Evolutionary conservation across 2,888 invertebrate species (phyloP), one percentile per base, ranked within the genome.

Genomic region (Parthenolecanium corni): DNA sequence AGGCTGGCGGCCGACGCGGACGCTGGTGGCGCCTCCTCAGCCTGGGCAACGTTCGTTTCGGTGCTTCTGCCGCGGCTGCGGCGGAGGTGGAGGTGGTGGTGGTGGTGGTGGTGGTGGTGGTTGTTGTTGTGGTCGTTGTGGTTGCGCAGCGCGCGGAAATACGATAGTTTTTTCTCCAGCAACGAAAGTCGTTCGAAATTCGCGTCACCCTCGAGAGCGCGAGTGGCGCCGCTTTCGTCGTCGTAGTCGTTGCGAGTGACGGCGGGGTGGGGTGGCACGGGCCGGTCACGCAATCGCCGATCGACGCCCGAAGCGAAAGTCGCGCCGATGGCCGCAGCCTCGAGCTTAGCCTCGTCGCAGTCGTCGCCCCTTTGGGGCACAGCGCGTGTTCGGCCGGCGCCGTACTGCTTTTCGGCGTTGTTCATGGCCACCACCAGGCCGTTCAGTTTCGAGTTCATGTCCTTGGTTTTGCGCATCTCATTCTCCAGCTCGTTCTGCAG

Each of bases 401-500:
- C 61, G 24, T 61, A 61, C 11, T 61, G 61, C 21, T 49, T 40
- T 12, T 61, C 61, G 16, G 20, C 49, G 49, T 61, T 51, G n/a
- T 51, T 51, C 24, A 61, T 16, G n/a, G 51, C 40, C 20, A 49
- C 4, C 49, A 61, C 51, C 16, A 61, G 24, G 12, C 61, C 61
- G 40, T 49, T 61, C 3, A 61, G 24, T 23, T 61, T 61, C 6
- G 61, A 49, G 24, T 61, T 51, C 51, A 61, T 61, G 24, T 49
- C 51, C 23, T 51, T 2, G 18, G 61, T 61, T 61, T 58, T 61
- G 16, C 61, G 36, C 11, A 61, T 51, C 23, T 61, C 61, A n/a
- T 61, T 61, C 16, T 61, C 61, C 24, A 61, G 31, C 16, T 61
- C 61, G 14, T 61, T 61, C 16, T 61, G 61, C 36, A 61, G 38